These are phyloP conservation scores for Chloebia gouldiae DNA, from an alignment of 2,113 vertebrate species.

Conservation along the genomic window DNA sequence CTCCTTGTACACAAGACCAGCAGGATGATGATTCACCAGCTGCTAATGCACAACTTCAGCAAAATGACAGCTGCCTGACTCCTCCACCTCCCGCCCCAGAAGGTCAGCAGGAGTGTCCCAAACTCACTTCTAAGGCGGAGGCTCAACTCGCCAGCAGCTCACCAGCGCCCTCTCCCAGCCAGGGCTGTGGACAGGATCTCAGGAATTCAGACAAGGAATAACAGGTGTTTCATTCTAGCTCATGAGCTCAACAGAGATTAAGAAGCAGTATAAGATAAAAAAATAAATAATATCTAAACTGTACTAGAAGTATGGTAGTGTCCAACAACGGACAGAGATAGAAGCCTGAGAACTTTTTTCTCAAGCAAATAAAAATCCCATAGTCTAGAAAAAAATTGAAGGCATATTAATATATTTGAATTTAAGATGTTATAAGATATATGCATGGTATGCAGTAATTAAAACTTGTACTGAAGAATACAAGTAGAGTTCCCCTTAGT, in stretches of 20 bases:
- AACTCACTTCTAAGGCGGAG: neutral
- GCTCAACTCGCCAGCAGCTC: neutral
- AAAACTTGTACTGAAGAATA: neutral
- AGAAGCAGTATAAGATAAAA: neutral
- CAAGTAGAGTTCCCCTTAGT: neutral
- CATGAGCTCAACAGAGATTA: neutral
- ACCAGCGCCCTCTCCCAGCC: neutral
- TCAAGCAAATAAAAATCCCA: neutral
- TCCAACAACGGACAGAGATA: neutral
- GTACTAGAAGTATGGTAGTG: neutral
- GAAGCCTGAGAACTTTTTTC: neutral
- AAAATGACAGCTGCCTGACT: neutral
- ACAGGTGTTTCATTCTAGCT: neutral
- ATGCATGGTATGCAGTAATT: conserved; percentile 26
- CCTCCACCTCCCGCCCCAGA: neutral
- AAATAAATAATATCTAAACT: neutral
- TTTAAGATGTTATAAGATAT: conserved; percentile 13
- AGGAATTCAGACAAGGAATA: conserved; percentile 19
- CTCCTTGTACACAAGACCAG: conserved; percentile 16
- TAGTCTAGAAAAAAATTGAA: neutral
- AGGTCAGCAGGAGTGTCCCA: neutral
- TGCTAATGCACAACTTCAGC: conserved; percentile 18
- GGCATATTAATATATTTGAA: conserved; percentile 17
- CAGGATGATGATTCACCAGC: conserved; percentile 49
- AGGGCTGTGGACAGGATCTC: neutral